Conservation (phyloP, 2,888 invertebrate species). For the Pristionchus maxplancki region DNA sequence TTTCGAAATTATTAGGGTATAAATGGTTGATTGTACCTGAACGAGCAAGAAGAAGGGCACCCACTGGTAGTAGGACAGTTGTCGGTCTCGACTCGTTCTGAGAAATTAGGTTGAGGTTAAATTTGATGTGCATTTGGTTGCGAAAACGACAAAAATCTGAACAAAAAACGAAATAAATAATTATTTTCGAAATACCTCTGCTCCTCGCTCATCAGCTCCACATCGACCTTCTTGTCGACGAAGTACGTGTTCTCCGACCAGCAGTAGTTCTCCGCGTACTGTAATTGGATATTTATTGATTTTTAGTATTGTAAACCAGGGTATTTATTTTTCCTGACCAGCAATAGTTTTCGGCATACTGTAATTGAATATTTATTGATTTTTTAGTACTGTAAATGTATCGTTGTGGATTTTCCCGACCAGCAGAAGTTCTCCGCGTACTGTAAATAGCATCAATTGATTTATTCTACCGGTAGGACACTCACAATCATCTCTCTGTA, state of each 20-base stretch:
- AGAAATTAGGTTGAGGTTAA: too few species aligned
- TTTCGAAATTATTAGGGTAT: background rate
- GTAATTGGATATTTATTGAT: constrained; percentile 53
- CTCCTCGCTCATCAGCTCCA: constrained; percentile 67
- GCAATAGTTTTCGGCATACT: too few species aligned
- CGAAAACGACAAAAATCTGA: too few species aligned
- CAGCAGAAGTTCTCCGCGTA: too few species aligned
- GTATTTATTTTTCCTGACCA: background rate
- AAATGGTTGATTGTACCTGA: constrained; percentile 47
- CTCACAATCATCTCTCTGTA: background rate
- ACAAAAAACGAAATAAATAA: too few species aligned
- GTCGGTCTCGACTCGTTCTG: constrained; percentile 68
- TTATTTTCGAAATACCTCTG: too few species aligned
- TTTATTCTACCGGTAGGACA: too few species aligned
- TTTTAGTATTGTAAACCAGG: background rate
- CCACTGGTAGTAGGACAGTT: constrained; percentile 75
- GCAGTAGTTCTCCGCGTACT: constrained; percentile 77
- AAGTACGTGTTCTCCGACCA: constrained; percentile 76
- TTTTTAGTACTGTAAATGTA: too few species aligned
- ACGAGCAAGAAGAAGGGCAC: constrained; percentile 76
- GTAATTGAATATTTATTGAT: background rate
- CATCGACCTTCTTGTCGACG: constrained; percentile 70
- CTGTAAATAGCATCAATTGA: too few species aligned
- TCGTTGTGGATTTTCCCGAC: too few species aligned
- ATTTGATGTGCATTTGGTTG: too few species aligned